Evolutionary conservation across 2,113 vertebrate species (phyloP).

Genomic region (Catharus minimus): DNA sequence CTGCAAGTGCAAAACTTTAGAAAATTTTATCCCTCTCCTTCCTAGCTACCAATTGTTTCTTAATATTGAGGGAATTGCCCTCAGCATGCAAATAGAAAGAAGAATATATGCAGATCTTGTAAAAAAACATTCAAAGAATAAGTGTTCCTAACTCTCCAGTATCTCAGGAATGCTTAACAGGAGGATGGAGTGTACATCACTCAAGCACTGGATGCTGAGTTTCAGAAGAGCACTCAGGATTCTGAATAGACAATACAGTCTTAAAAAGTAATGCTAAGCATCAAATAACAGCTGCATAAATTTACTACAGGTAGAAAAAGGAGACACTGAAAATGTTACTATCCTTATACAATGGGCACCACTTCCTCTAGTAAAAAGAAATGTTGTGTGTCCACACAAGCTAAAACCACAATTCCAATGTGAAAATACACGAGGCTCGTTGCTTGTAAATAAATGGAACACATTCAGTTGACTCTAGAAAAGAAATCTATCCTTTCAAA

Average conservation of each 20-base stretch:
- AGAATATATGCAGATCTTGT: not conserved
- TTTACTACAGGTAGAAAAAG: not conserved
- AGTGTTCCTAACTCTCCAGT: not conserved
- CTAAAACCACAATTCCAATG: not conserved
- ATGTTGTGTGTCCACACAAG: not conserved
- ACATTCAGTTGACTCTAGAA: not conserved
- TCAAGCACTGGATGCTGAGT: not conserved
- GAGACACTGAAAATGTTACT: not conserved
- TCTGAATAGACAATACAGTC: not conserved
- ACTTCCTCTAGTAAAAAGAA: not conserved
- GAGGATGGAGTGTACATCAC: not conserved
- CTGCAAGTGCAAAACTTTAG: not conserved
- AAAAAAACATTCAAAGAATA: not conserved
- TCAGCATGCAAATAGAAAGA: not conserved
- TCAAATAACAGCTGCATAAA: not conserved
- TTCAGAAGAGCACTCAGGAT: not conserved
- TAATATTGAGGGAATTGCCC: not conserved
- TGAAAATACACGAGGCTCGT: not conserved
- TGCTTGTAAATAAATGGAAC: not conserved
- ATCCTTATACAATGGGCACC: not conserved
- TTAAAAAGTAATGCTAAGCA: not conserved
- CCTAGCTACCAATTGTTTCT: not conserved
- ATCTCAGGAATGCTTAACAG: not conserved
- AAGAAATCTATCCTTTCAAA: not conserved
- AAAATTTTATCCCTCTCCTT: not conserved